Evolutionary conservation across 2,888 invertebrate genomes (phyloP).

Genomic region (Acronicta alni): DNA sequence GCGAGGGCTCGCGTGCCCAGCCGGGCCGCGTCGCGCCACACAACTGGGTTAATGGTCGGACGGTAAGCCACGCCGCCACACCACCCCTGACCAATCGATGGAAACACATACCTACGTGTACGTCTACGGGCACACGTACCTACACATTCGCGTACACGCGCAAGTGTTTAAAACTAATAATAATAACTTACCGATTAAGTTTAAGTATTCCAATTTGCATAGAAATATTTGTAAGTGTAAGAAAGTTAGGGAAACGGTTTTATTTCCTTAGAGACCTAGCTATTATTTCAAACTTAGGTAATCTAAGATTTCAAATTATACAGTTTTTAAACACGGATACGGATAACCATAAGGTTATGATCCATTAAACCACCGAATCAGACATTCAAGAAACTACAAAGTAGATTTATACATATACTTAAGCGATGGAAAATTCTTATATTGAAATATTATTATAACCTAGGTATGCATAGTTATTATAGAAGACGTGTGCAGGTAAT

Average conservation of each 20-base stretch:
- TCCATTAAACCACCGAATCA: no score
- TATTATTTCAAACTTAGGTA: no score
- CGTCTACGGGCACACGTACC: conserved; percentile 43
- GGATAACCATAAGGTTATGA: no score
- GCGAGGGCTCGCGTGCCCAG: conserved; percentile 77
- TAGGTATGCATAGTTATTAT: not conserved
- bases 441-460: not conserved
- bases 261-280: conserved; percentile 14
- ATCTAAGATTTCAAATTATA: no score
- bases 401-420: no score
- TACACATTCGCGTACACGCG: conserved; percentile 43
- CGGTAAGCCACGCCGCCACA: conserved; percentile 84
- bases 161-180: conserved; percentile 24
- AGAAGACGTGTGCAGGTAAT: not conserved
- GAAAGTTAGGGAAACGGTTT: conserved; percentile 26
- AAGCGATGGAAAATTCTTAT: conserved; percentile 4
- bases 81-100: conserved; percentile 88
- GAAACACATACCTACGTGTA: conserved; percentile 61
- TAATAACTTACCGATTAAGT: conserved; percentile 38
- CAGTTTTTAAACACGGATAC: no score
- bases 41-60: conserved; percentile 89
- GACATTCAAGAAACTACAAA: no score
- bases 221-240: conserved; percentile 23
- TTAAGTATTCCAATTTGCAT: conserved; percentile 35
- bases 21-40: conserved; percentile 83